Conservation (phyloP, 2,797 vertebrate species). For the Pachyuromys duprasi region DNA sequence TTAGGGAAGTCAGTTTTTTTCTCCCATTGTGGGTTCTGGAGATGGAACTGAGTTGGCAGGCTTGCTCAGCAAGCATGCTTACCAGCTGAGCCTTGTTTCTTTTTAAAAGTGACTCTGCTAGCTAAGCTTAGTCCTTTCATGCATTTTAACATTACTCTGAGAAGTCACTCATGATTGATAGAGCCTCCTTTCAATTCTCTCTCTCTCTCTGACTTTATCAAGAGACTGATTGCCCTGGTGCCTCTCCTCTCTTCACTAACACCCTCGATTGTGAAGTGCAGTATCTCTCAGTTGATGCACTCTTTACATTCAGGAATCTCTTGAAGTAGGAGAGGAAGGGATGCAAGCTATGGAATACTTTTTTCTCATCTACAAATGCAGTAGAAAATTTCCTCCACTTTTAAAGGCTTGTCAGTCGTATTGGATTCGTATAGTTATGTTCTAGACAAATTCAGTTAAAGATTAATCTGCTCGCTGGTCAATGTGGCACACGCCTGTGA, state of each 20-base stretch:
- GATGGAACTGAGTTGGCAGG: not conserved
- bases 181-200: not conserved
- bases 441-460: slow-evolving; percentile 20
- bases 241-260: not conserved
- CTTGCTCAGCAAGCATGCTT: not conserved
- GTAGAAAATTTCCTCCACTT: not conserved
- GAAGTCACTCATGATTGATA: not conserved
- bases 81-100: not conserved
- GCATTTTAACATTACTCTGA: not conserved
- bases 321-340: slow-evolving; percentile 22
- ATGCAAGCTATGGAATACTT: not conserved
- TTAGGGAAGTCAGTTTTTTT: not conserved
- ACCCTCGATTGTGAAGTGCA: not conserved
- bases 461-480: not conserved
- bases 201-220: not conserved
- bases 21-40: not conserved
- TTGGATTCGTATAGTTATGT: not conserved
- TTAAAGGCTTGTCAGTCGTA: not conserved
- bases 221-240: not conserved
- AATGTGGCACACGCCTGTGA: no score
- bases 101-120: not conserved
- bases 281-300: not conserved
- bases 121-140: not conserved
- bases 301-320: not conserved
- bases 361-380: not conserved